Base-by-base conservation (phyloP, 2,888 invertebrate genomes). In the Spialia ferax region DNA sequence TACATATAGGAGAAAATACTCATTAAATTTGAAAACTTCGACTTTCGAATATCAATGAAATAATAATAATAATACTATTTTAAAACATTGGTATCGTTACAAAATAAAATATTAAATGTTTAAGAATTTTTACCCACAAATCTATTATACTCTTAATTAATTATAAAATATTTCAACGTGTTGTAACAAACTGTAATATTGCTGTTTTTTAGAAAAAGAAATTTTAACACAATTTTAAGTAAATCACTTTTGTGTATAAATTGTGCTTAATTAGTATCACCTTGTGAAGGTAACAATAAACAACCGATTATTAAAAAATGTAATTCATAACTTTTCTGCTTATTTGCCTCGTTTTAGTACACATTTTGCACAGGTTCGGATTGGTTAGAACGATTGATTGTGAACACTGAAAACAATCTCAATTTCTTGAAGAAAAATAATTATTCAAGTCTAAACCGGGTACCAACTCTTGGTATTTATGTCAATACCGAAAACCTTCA, bases 181-280 rank as follows among this genome's bases (percentile, higher is more conserved):
- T 54, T 42, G 48, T 64, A 64, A 22, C 26, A 38, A 59, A 54
- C 15, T 7, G 13, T 22, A 38, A 52, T 38, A 48, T 61, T 54
- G 60, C 66, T 61, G 61, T 67, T 29, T 52, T 26, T 45, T 45
- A 56, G 61, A 55, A 20, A 67, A 45, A 61, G 52, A 56, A 61
- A 67, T 20, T 61, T 23, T 18, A 48, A 20, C 26, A 65, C 32
- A 48, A 23, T 42, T 45, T 22, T 42, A 61, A 62, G 38, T 54
- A 18, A 35, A 60, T 59, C 38, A 66, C 38, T 60, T 54, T 59
- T 42, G 32, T 61, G 45, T 55, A 67, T 48, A 54, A 67, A 54
- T 32, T 55, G 61, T 67, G 61, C 55, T 61, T 67, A 66, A 45
- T 60, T 66, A 67, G 54, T 67, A 61, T 67, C 60, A 67, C 55